phyloP scores from a whole-genome alignment of 2,888 invertebrate genomes.

The Eupithecia vulgata region DNA sequence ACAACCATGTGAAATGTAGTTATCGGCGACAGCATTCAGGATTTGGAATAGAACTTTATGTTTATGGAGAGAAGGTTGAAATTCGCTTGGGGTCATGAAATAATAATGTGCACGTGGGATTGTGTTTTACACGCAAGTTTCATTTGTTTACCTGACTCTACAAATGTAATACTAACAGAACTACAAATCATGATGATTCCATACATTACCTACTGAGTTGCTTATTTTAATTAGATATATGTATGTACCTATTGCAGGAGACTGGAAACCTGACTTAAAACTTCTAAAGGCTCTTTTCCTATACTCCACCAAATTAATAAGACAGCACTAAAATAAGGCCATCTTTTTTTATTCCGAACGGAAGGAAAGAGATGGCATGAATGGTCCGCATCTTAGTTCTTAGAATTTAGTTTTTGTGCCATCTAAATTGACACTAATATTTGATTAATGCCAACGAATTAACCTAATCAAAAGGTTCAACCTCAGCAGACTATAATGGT shows the following conservation, averaged over 20 bases:
- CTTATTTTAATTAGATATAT: neutral
- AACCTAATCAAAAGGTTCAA: neutral
- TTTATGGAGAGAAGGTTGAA: neutral
- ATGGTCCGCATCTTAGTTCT: too few species aligned
- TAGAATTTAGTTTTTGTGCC: neutral
- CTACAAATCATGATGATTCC: neutral
- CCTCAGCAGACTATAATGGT: too few species aligned
- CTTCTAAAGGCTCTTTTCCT: too few species aligned
- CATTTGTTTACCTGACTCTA: neutral
- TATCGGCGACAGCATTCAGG: neutral
- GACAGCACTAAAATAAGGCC: neutral
- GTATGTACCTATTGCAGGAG: too few species aligned
- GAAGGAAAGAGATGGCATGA: neutral
- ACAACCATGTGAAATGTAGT: constrained; percentile 10
- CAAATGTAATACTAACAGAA: neutral
- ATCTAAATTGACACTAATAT: neutral
- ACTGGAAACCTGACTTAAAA: too few species aligned
- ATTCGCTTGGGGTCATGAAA: neutral
- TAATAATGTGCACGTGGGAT: neutral
- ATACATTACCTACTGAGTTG: neutral
- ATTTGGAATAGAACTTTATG: neutral
- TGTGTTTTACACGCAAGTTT: neutral
- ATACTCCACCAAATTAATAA: neutral
- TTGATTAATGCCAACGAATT: neutral
- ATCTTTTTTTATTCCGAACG: neutral